phyloP scores from a whole-genome alignment of 53 echinoderm and acorn worm genomes.

The Henricia sp. region DNA sequence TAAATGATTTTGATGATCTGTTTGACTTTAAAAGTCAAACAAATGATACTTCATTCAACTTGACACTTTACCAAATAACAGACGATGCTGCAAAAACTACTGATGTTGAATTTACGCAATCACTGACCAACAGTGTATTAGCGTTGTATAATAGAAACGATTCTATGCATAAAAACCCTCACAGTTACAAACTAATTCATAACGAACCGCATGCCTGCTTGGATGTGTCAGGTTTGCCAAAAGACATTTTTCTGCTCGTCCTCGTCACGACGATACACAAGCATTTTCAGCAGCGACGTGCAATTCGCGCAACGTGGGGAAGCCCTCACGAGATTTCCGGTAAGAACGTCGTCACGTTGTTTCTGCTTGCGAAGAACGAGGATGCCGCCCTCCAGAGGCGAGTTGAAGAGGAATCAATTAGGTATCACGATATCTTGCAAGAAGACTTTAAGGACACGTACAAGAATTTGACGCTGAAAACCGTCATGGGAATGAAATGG shows the following conservation, averaged over 20 bases:
- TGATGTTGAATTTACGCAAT: too few species aligned
- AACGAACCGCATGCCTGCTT: slow-evolving; percentile 84
- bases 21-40: too few species aligned
- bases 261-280: slow-evolving; percentile 78
- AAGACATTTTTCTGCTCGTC: slow-evolving; percentile 78
- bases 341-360: slow-evolving; percentile 75
- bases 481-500: slow-evolving; percentile 94
- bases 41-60: too few species aligned
- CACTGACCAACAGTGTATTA: too few species aligned
- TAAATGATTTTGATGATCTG: too few species aligned
- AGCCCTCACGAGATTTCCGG: slow-evolving; percentile 73
- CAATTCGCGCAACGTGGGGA: slow-evolving; percentile 86
- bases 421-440: slow-evolving; percentile 82
- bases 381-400: slow-evolving; percentile 62
- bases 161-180: slow-evolving; percentile 65
- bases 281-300: slow-evolving; percentile 89
- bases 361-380: slow-evolving; percentile 78
- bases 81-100: too few species aligned
- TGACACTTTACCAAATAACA: too few species aligned
- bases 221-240: slow-evolving; percentile 60
- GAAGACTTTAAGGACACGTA: slow-evolving; percentile 90
- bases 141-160: not conserved
- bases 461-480: slow-evolving; percentile 87
- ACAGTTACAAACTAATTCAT: slow-evolving; percentile 71
- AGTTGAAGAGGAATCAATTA: slow-evolving; percentile 71